These are phyloP conservation scores for Gymnobelideus leadbeateri DNA, from an alignment of 2,113 vertebrate genomes.

Conservation along the genomic window DNA sequence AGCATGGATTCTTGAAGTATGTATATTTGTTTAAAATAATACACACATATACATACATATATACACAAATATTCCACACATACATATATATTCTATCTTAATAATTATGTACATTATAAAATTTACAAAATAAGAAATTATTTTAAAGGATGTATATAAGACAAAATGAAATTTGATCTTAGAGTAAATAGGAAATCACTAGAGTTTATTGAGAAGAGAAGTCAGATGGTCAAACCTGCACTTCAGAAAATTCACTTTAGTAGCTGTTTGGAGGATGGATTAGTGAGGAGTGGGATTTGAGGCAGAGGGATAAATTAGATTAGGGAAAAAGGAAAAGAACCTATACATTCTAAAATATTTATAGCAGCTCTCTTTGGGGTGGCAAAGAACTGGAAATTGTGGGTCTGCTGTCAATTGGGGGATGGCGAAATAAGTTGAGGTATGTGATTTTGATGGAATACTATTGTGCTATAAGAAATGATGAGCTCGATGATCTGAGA, in stretches of 20 bases:
- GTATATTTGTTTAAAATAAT: too few species aligned
- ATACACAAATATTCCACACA: too few species aligned
- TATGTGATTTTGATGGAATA: too few species aligned
- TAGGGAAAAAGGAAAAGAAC: too few species aligned
- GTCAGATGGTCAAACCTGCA: background rate
- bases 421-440: too few species aligned
- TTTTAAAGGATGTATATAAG: background rate
- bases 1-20: background rate
- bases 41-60: background rate
- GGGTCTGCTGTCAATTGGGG: too few species aligned
- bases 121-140: background rate
- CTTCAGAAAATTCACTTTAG: background rate
- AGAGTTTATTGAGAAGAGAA: background rate
- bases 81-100: background rate
- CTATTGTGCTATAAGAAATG: too few species aligned
- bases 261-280: background rate
- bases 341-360: too few species aligned
- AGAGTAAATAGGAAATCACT: background rate
- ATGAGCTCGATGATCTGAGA: too few species aligned
- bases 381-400: too few species aligned
- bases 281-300: background rate
- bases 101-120: background rate
- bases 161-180: background rate
- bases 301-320: background rate
- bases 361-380: too few species aligned